Conservation (phyloP, 1,140 invertebrate species). For the Lutraria rhynchaena region DNA sequence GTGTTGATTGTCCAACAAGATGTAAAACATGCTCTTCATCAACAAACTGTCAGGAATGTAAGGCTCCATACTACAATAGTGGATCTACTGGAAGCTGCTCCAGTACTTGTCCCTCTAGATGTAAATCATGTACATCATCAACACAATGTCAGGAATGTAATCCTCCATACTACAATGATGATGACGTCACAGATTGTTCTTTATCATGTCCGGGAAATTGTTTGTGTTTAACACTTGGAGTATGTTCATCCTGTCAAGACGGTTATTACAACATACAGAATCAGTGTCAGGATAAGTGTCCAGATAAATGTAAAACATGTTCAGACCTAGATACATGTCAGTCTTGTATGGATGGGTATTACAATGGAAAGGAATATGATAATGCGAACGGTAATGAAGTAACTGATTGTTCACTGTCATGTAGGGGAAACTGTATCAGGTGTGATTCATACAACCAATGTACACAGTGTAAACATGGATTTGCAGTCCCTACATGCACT, state of each 20-base stretch:
- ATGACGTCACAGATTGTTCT: too few relatives aligned
- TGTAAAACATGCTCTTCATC: too few relatives aligned
- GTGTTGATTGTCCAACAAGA: too few relatives aligned
- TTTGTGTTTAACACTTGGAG: neutral
- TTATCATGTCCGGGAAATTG: too few relatives aligned
- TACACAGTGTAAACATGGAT: neutral
- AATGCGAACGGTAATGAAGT: neutral
- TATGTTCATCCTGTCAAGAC: neutral
- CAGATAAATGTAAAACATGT: too few relatives aligned
- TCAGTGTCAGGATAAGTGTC: neutral
- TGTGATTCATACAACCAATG: too few relatives aligned
- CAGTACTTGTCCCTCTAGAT: neutral
- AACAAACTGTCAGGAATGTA: too few relatives aligned
- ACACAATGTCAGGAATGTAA: too few relatives aligned
- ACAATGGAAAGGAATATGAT: neutral
- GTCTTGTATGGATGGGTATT: neutral
- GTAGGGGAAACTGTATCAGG: too few relatives aligned
- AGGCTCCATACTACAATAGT: too few relatives aligned
- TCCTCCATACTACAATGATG: too few relatives aligned
- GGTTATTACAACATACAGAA: neutral
- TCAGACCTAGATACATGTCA: neutral
- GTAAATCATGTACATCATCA: neutral
- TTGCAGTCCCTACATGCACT: neutral
- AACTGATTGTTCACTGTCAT: neutral
- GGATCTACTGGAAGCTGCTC: too few relatives aligned